Evolutionary conservation across 2,888 invertebrate genomes (phyloP).

Genomic region (Micoletzkya japonica): DNA sequence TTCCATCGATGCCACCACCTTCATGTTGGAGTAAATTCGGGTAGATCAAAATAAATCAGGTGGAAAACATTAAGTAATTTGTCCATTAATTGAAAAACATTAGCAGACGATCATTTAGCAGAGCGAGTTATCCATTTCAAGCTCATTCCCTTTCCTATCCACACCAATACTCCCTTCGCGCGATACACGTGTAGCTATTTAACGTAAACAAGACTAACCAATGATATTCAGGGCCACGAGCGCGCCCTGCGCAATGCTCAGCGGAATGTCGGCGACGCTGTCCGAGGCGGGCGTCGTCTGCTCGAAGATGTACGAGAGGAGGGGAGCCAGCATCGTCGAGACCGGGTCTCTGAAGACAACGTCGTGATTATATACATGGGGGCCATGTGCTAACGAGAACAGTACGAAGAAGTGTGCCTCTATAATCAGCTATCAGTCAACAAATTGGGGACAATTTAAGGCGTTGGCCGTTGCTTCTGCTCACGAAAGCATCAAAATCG

Average conservation of each 20-base stretch:
- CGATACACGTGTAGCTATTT: not conserved
- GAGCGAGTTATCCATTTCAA: too few species aligned
- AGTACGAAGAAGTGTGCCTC: too few species aligned
- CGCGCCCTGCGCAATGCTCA: slow-evolving; percentile 43
- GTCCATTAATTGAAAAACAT: too few species aligned
- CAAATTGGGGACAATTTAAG: too few species aligned
- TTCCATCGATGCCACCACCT: not conserved
- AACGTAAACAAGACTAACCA: slow-evolving; percentile 49
- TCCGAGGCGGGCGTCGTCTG: slow-evolving; percentile 34
- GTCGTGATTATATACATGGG: too few species aligned
- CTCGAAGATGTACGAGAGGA: slow-evolving; percentile 44
- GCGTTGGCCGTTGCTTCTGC: too few species aligned
- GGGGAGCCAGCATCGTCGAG: slow-evolving; percentile 32
- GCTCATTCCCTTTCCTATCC: not conserved
- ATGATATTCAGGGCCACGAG: slow-evolving; percentile 58
- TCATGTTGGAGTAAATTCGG: not conserved
- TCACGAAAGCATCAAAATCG: not conserved
- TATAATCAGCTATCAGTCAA: too few species aligned
- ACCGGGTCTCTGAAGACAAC: slow-evolving; percentile 29
- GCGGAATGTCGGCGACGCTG: slow-evolving; percentile 33
- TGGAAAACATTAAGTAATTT: not conserved
- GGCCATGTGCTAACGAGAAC: too few species aligned
- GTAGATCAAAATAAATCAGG: not conserved
- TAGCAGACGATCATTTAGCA: too few species aligned
- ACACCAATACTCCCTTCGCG: not conserved